Conservation (phyloP, 2,113 vertebrate genomes). For the Budorcas taxicolor region DNA sequence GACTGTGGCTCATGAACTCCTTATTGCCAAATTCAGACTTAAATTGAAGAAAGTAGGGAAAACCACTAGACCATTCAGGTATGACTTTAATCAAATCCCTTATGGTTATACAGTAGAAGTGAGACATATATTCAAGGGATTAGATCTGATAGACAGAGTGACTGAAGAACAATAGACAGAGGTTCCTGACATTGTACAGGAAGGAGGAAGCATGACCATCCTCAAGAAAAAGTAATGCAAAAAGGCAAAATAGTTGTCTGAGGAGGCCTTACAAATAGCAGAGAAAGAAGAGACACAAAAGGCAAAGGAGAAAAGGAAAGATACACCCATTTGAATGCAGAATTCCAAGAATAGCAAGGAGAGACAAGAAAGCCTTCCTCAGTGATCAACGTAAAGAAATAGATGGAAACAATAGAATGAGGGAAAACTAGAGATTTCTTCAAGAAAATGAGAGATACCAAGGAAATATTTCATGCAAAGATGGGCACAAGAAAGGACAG, state of each 20-base stretch:
- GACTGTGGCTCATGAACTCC: not conserved
- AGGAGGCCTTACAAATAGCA: not conserved
- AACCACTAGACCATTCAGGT: not conserved
- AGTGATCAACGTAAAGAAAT: not conserved
- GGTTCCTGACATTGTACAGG: not conserved
- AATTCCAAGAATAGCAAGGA: not conserved
- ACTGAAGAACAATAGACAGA: not conserved
- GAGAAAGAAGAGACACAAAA: not conserved
- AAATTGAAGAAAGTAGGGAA: not conserved
- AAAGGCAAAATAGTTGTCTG: not conserved
- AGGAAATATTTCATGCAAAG: not conserved
- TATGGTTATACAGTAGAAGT: not conserved
- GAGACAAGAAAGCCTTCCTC: not conserved
- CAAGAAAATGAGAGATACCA: not conserved
- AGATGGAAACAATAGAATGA: not conserved
- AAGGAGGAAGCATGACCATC: not conserved
- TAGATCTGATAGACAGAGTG: not conserved
- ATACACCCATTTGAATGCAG: not conserved
- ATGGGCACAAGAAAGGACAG: not conserved
- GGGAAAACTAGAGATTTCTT: not conserved
- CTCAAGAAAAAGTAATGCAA: not conserved
- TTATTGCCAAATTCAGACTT: not conserved
- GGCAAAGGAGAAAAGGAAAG: not conserved
- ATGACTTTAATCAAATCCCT: not conserved
- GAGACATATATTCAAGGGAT: not conserved